Base-by-base conservation (phyloP, 2,888 invertebrate species). In the Tiliacea citrago region DNA sequence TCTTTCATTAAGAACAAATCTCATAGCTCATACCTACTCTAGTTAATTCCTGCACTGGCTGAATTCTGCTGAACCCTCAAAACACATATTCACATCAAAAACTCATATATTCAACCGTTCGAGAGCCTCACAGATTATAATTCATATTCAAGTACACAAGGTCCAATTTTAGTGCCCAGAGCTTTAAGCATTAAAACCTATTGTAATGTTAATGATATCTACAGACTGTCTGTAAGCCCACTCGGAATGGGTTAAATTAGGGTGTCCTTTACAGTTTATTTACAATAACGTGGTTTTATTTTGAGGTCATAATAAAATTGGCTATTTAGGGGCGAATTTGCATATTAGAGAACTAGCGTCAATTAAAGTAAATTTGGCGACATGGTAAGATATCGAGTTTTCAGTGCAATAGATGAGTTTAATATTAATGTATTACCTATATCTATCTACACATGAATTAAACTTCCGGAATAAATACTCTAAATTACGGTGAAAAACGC, bases 161-260 rank as follows among this genome's bases (percentile, higher is more conserved):
- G 24, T 18, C 61, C 13, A 75, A 75, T 35, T 81, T 75, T 55
- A 79, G 55, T 65, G 57, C 55, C 55, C 13, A 13, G 13, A 29
- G 47, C 57, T 70, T 79, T 73, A 49, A 68, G 42, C n/a, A 47
- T n/a, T 3, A 35, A 10, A 57, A 66, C 45, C 51, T 67, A 70
- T 81, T 79, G 70, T 80, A 53, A 75, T 75, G 81, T 67, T 75
- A 75, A 81, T 81, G 58, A 66, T 63, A 53, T 69, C 68, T 18
- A 12, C 35, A 66, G 35, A 6, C 10, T 39, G 58, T 10, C 45
- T 60, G 35, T 39, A 47, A 29, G 29, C 47, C 24, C 39, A 47
- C 42, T 10, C 55, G 1, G 4, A 29, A 16, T 16, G 29, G 45
- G 39, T 57, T n/a, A 13, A 55, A 45, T 67, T 57, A 16, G 60